Conservation (phyloP, 2,797 vertebrate genomes). For the Hozukius guyotensis region DNA sequence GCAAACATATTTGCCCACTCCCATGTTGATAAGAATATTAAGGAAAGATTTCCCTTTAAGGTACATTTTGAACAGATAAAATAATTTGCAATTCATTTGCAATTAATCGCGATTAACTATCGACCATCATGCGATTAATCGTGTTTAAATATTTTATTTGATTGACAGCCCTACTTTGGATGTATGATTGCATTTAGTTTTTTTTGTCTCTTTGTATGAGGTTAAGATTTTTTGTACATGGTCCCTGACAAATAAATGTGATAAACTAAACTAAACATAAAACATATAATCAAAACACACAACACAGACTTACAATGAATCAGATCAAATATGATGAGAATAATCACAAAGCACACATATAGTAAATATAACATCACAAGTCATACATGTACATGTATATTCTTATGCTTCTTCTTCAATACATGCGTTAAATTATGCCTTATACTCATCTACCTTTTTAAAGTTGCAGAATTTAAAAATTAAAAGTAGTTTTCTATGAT, state of each 20-base stretch:
- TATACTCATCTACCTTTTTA: not conserved
- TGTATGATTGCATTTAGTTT: not conserved
- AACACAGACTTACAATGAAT: not conserved
- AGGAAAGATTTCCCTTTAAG: too few relatives aligned
- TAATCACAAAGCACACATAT: not conserved
- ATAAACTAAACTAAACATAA: not conserved
- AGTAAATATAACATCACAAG: not conserved
- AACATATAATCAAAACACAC: not conserved
- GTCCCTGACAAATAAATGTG: not conserved
- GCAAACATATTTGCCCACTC: too few relatives aligned
- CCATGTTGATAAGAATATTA: too few relatives aligned
- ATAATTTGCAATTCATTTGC: too few relatives aligned
- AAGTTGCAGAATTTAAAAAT: constrained; percentile 1
- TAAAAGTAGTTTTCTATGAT: constrained; percentile 9
- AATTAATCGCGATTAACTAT: rapidly evolving
- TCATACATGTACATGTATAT: not conserved
- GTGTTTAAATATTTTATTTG: rapidly evolving
- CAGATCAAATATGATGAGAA: too few relatives aligned
- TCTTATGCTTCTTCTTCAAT: not conserved
- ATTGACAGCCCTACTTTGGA: too few relatives aligned
- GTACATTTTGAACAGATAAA: too few relatives aligned
- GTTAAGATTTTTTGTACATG: not conserved
- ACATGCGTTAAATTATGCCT: not conserved
- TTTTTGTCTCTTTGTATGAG: not conserved
- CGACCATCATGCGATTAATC: rapidly evolving